Evolutionary conservation across 2,113 vertebrate genomes (phyloP).

Genomic region (Semnornis frantzii): DNA sequence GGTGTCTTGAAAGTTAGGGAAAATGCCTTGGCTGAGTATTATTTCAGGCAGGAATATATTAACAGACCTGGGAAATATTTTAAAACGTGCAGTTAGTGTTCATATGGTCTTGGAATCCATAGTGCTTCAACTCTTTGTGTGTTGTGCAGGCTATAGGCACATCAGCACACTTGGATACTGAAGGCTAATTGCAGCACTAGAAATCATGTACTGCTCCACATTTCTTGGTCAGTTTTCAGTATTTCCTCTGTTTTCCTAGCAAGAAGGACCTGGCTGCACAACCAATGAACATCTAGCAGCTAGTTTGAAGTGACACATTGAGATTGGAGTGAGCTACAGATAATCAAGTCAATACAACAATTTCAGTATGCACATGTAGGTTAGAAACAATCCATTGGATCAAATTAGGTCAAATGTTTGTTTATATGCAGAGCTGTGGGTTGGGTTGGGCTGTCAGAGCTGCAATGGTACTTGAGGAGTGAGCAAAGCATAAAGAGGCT

Average conservation of each 20-base stretch:
- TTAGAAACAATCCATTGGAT: neutral
- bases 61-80: neutral
- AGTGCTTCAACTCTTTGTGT: neutral
- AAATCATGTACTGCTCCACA: neutral
- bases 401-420: neutral
- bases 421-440: neutral
- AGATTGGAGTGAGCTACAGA: neutral
- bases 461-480: neutral
- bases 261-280: neutral
- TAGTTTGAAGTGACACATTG: neutral
- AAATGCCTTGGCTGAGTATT: slow-evolving; percentile 26
- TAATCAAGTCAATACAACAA: neutral
- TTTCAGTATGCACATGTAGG: fast-evolving
- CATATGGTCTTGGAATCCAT: neutral
- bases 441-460: neutral
- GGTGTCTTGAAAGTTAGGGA: slow-evolving; percentile 2
- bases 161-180: neutral
- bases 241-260: neutral
- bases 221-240: neutral
- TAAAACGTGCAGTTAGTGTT: neutral
- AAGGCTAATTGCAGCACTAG: neutral
- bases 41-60: neutral
- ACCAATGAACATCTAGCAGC: neutral
- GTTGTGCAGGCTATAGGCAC: neutral
- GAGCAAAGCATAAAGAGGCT: neutral